Evolutionary conservation across 2,888 invertebrate genomes (phyloP).

Genomic region (Pollenia amentaria): DNA sequence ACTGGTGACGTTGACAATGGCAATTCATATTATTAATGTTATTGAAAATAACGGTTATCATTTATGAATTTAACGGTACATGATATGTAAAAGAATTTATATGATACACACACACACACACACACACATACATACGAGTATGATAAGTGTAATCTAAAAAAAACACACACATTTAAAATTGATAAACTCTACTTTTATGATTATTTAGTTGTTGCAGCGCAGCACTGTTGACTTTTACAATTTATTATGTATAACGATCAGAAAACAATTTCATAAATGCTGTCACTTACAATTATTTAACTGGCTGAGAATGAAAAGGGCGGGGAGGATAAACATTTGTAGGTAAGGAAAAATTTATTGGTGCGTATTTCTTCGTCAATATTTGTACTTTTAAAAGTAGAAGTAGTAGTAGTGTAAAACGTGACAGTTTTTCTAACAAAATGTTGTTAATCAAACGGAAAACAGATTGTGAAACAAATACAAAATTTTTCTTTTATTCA

Average conservation of each 20-base stretch:
- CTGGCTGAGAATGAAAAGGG: neutral
- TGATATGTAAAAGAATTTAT: neutral
- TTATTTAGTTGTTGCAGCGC: constrained; percentile 3
- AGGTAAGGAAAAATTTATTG: neutral
- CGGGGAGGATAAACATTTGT: neutral
- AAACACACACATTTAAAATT: neutral
- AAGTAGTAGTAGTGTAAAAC: constrained; percentile 21
- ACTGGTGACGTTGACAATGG: constrained; percentile 33
- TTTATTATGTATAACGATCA: constrained; percentile 52
- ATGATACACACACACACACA: neutral
- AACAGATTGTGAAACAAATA: constrained; percentile 25
- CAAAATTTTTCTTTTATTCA: constrained; percentile 6
- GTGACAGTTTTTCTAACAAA: constrained; percentile 60
- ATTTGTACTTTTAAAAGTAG: neutral
- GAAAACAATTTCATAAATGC: constrained; percentile 61
- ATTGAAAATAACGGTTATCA: constrained; percentile 60
- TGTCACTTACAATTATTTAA: constrained; percentile 53
- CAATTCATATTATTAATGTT: constrained; percentile 20
- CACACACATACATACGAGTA: neutral
- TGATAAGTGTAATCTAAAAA: constrained; percentile 1
- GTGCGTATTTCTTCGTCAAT: neutral
- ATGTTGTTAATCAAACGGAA: constrained; percentile 32
- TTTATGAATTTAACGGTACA: constrained; percentile 23
- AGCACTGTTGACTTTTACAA: constrained; percentile 36
- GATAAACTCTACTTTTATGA: neutral